These are phyloP conservation scores for Smithornis capensis DNA, from an alignment of 2,113 vertebrate genomes.

Conservation along the genomic window DNA sequence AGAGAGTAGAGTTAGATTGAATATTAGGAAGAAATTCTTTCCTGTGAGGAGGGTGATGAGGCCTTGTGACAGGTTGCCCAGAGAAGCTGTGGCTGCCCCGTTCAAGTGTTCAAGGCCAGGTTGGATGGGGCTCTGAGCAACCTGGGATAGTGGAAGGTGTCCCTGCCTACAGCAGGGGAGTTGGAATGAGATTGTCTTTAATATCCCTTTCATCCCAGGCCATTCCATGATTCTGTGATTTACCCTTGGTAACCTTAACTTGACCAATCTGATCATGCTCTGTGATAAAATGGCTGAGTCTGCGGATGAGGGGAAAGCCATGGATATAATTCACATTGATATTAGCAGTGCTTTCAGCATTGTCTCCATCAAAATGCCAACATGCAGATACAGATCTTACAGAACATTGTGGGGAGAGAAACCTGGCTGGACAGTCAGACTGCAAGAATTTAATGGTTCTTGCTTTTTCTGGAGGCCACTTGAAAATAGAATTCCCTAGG, in stretches of 20 bases:
- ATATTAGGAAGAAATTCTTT: not conserved
- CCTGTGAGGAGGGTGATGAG: not conserved
- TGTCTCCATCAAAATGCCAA: not conserved
- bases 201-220: not conserved
- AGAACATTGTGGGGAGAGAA: not conserved
- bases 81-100: not conserved
- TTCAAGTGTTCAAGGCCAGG: not conserved
- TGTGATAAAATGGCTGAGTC: not conserved
- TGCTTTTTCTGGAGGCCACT: not conserved
- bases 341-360: not conserved
- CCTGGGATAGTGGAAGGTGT: not conserved
- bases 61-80: not conserved
- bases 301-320: not conserved
- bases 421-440: not conserved
- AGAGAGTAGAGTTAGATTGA: not conserved
- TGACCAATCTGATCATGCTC: not conserved
- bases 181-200: not conserved
- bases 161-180: not conserved
- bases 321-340: not conserved
- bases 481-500: not conserved
- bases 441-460: not conserved
- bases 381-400: not conserved
- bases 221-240: not conserved
- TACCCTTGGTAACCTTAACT: not conserved
- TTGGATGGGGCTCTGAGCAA: not conserved